Evolutionary conservation across 2,797 vertebrate species (phyloP).

Genomic region (Catamblyrhynchus diadema): DNA sequence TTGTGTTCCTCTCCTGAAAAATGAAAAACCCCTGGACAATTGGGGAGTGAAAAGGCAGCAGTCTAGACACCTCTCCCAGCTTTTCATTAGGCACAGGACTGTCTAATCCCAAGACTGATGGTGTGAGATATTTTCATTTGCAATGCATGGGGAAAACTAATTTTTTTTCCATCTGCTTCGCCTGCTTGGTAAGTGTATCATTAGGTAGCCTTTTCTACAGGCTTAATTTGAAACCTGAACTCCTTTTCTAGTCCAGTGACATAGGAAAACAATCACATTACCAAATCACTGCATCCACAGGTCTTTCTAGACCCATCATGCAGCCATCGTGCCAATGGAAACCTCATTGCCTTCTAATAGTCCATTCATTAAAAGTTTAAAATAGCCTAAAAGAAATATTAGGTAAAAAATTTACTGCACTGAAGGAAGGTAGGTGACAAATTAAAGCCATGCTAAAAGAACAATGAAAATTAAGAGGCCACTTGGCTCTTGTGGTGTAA

Average conservation of each 20-base stretch:
- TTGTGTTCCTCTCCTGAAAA: not conserved
- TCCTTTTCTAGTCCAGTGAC: not conserved
- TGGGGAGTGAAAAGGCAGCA: not conserved
- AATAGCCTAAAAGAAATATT: not conserved
- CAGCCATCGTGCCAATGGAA: rapidly evolving
- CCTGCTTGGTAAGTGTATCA: not conserved
- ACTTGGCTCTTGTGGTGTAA: not conserved
- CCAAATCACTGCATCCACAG: not conserved
- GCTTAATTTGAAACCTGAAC: constrained; percentile 11
- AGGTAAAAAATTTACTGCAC: not conserved
- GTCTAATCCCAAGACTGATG: not conserved
- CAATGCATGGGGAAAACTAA: rapidly evolving
- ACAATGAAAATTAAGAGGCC: not conserved
- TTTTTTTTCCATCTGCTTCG: not conserved
- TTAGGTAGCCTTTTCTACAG: not conserved
- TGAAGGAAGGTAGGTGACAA: not conserved
- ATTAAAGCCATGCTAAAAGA: not conserved
- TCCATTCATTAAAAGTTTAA: not conserved
- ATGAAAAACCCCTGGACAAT: not conserved
- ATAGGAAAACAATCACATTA: not conserved
- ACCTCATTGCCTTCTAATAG: not conserved
- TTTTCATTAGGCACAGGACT: not conserved
- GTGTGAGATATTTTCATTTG: not conserved
- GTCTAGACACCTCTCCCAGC: not conserved
- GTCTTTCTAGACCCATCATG: not conserved